Evolutionary conservation across 2,797 vertebrate genomes (phyloP).

Genomic region (Tenualosa ilisha): DNA sequence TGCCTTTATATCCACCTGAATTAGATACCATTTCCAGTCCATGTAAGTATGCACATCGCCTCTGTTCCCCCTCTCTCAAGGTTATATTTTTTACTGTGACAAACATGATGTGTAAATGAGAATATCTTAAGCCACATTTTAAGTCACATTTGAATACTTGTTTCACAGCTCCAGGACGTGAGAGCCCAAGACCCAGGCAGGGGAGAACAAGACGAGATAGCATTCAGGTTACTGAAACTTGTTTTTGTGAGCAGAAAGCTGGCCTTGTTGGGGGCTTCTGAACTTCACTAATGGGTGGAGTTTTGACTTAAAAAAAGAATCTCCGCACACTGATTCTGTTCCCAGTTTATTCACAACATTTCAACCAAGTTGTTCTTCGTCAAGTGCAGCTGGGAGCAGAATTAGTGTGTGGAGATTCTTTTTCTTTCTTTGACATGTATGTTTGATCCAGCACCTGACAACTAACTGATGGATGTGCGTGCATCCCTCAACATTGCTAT

Average conservation of each 20-base stretch:
- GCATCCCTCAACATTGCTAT: too few relatives aligned
- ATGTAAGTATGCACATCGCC: conserved; percentile 57
- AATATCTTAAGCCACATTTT: neutral
- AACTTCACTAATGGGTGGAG: neutral
- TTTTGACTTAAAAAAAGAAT: too few relatives aligned
- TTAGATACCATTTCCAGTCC: conserved; percentile 49
- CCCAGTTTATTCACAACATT: too few relatives aligned
- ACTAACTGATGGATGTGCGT: too few relatives aligned
- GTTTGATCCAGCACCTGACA: too few relatives aligned
- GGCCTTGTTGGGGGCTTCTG: neutral
- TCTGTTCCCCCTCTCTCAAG: neutral
- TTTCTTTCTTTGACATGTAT: too few relatives aligned
- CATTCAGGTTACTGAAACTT: conserved; percentile 60
- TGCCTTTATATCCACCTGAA: conserved; percentile 42
- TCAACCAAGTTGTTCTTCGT: too few relatives aligned
- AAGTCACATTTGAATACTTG: neutral
- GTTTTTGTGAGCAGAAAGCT: neutral
- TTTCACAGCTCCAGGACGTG: conserved; percentile 61
- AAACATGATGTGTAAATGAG: neutral
- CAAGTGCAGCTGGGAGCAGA: too few relatives aligned
- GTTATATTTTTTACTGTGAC: neutral
- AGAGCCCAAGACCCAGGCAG: conserved; percentile 30
- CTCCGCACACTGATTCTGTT: too few relatives aligned
- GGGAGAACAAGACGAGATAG: conserved; percentile 65
- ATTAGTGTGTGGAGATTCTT: too few relatives aligned